Percentiles rank a stretch among this genome's conserved stretches.
Conservation (phyloP, 2,113 vertebrate genomes). For the Craseonycteris thonglongyai region DNA sequence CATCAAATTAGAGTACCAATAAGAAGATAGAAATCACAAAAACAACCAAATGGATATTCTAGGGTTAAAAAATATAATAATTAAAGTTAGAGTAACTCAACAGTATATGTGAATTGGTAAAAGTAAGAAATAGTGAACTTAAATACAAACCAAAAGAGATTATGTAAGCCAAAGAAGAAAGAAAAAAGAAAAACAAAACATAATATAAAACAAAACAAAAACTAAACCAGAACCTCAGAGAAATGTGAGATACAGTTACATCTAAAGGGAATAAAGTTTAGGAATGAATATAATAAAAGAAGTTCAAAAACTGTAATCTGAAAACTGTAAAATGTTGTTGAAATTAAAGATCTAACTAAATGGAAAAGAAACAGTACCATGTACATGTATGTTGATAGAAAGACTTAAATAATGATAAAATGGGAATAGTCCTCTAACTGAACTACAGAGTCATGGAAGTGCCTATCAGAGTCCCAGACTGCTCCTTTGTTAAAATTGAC, state of each 20-base stretch:
- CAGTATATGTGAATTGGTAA: too few species aligned
- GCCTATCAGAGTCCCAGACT: neutral
- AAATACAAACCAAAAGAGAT: neutral
- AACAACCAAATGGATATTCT: neutral
- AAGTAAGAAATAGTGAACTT: too few species aligned
- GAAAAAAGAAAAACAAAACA: neutral
- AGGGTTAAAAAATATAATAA: neutral
- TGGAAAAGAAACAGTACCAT: neutral
- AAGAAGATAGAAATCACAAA: neutral
- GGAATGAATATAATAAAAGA: neutral
- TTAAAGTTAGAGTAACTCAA: neutral
- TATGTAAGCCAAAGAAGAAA: neutral
- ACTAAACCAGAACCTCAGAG: neutral
- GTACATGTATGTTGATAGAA: neutral
- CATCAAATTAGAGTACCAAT: neutral
- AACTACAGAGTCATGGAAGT: neutral
- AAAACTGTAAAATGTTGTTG: neutral
- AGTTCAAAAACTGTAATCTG: neutral
- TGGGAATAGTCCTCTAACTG: neutral
- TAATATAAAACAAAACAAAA: too few species aligned
- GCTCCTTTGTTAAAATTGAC: neutral
- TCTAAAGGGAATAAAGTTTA: too few species aligned
- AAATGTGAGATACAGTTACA: too few species aligned
- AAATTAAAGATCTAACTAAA: neutral
- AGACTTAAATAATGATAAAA: neutral